Conservation (phyloP, 2,888 invertebrate genomes). For the Parnassius mnemosyne region DNA sequence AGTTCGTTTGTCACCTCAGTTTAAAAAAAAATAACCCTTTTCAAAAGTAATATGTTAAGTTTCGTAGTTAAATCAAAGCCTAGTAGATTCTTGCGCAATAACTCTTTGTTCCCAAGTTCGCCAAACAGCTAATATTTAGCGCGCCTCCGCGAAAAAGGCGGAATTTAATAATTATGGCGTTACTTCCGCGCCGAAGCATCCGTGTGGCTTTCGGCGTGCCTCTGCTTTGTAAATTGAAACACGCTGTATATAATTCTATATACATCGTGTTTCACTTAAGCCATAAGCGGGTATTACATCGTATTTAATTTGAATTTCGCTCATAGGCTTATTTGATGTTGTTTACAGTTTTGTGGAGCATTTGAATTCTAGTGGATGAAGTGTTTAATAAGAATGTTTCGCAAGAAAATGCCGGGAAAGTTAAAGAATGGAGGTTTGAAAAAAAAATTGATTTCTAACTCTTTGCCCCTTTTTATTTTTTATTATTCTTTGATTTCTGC, state of each 20-base stretch:
- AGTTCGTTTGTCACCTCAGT: too few relatives aligned
- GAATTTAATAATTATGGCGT: conserved; percentile 65
- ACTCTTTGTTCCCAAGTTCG: conserved; percentile 35
- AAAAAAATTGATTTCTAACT: too few relatives aligned
- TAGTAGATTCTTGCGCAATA: conserved; percentile 12
- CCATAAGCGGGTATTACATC: neutral
- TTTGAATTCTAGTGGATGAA: too few relatives aligned
- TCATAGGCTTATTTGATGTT: too few relatives aligned
- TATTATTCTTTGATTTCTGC: too few relatives aligned
- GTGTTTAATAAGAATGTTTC: too few relatives aligned
- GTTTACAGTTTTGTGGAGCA: too few relatives aligned
- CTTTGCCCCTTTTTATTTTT: too few relatives aligned
- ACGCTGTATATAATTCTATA: neutral
- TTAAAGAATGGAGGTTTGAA: too few relatives aligned
- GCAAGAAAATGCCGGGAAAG: too few relatives aligned
- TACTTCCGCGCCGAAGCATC: conserved; percentile 42
- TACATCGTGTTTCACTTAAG: neutral
- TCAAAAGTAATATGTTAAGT: neutral
- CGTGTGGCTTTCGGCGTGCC: conserved; percentile 24
- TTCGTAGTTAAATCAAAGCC: conserved; percentile 27
- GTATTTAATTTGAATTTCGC: neutral
- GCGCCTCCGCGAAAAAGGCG: conserved; percentile 34
- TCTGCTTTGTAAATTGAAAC: neutral
- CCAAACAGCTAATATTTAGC: conserved; percentile 39
- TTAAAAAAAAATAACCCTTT: neutral